Percentiles rank a stretch among this genome's conserved stretches.
Evolutionary conservation across 2,113 vertebrate genomes (phyloP).

Genomic region (Paraplagusia blochii): DNA sequence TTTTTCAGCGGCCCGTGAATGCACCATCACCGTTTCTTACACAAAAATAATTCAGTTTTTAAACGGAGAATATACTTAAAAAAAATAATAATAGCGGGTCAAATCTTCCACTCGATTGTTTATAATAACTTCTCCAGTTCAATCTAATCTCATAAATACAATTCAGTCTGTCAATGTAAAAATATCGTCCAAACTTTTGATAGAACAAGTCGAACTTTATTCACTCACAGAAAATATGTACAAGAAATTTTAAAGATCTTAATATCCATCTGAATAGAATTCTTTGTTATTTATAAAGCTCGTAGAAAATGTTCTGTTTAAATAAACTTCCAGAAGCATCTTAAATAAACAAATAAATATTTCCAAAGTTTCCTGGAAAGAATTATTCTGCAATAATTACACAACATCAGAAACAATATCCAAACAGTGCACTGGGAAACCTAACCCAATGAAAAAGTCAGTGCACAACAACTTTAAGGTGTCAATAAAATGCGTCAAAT

Average conservation of each 20-base stretch:
- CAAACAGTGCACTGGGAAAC: neutral
- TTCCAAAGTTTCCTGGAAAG: neutral
- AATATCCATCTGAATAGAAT: slow-evolving; percentile 5
- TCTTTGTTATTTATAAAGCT: slow-evolving; percentile 24
- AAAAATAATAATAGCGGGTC: too few relatives aligned
- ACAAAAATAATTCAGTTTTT: too few relatives aligned
- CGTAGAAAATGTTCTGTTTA: slow-evolving; percentile 26
- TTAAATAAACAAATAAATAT: slow-evolving; percentile 50
- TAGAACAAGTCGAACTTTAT: slow-evolving; percentile 23
- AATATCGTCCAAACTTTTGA: too few relatives aligned
- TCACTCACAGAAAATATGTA: slow-evolving; percentile 18
- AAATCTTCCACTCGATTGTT: too few relatives aligned
- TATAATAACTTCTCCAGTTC: too few relatives aligned
- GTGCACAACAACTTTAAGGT: neutral
- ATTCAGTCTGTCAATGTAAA: too few relatives aligned
- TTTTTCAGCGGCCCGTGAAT: too few relatives aligned
- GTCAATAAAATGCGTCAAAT: neutral
- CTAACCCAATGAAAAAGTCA: neutral
- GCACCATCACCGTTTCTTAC: too few relatives aligned
- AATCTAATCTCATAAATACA: too few relatives aligned
- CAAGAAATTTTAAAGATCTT: neutral
- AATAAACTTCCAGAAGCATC: slow-evolving; percentile 33
- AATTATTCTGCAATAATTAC: neutral
- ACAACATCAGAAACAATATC: neutral
- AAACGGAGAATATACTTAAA: too few relatives aligned